Percentiles rank a stretch among this genome's conserved stretches.
Conservation (phyloP, 2,797 vertebrate species). For the Anableps anableps region DNA sequence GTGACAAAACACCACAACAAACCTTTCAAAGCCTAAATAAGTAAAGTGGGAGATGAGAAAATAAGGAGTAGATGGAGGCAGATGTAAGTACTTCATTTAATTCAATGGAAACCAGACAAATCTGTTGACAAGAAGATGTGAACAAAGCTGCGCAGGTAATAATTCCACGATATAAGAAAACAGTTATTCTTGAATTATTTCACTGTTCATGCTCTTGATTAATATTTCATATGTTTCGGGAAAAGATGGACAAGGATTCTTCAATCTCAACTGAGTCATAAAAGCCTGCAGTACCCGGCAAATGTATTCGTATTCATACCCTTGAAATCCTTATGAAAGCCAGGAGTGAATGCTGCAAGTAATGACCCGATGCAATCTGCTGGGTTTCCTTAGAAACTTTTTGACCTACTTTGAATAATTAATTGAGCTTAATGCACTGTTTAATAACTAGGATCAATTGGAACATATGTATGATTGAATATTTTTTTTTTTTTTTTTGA, state of each 20-base stretch:
- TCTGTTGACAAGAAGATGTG: neutral
- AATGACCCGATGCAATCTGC: too few relatives aligned
- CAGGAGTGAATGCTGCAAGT: too few relatives aligned
- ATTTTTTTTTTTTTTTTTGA: too few relatives aligned
- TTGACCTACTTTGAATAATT: too few relatives aligned
- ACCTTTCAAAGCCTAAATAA: conserved; percentile 49
- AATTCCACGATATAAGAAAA: neutral
- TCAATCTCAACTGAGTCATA: too few relatives aligned
- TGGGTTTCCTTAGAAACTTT: too few relatives aligned
- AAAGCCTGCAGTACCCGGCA: neutral
- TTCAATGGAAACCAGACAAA: neutral
- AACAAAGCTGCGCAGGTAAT: neutral
- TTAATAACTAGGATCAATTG: too few relatives aligned
- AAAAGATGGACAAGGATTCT: neutral
- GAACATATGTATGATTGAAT: too few relatives aligned
- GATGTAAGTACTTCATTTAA: neutral
- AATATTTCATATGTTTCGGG: neutral
- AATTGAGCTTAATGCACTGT: too few relatives aligned
- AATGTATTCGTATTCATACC: neutral
- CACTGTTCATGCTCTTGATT: neutral
- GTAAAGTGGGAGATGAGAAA: conserved; percentile 26
- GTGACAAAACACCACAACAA: conserved; percentile 48
- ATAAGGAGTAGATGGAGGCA: neutral
- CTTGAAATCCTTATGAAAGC: too few relatives aligned
- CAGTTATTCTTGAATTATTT: neutral